A percentile compares a stretch with the other conserved stretches of the same genome.
Conservation (phyloP, 2,113 vertebrate genomes). For the Melanostigma gelatinosum region DNA sequence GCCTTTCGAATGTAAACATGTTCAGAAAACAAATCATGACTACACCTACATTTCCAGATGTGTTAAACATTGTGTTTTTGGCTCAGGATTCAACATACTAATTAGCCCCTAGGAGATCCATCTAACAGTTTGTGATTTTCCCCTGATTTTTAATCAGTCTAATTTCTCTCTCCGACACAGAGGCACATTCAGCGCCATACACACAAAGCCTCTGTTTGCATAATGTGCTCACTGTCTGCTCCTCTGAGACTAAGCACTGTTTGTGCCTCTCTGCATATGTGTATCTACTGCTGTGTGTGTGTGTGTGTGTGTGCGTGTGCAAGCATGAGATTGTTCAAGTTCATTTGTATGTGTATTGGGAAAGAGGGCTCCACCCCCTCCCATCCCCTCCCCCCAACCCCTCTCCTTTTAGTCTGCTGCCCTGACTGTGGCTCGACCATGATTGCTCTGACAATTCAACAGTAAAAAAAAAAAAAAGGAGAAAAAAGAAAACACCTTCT, state of each 20-base stretch:
- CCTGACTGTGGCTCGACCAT: slow-evolving; percentile 67
- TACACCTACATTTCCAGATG: slow-evolving; percentile 68
- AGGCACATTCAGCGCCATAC: slow-evolving; percentile 71
- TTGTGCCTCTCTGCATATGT: slow-evolving; percentile 73
- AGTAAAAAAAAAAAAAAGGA: slow-evolving; percentile 16
- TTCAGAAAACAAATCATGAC: slow-evolving; percentile 57
- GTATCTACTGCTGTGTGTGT: slow-evolving; percentile 40
- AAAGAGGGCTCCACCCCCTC: slow-evolving; percentile 34
- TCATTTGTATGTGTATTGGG: slow-evolving; percentile 76
- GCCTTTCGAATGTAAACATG: slow-evolving; percentile 57
- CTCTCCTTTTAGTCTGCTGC: slow-evolving; percentile 61
- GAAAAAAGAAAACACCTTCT: slow-evolving; percentile 62
- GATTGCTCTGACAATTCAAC: slow-evolving; percentile 79
- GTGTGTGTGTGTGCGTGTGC: slow-evolving; percentile 30
- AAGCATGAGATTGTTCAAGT: slow-evolving; percentile 64
- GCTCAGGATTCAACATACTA: slow-evolving; percentile 75
- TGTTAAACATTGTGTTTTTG: slow-evolving; percentile 73
- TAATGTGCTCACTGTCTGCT: slow-evolving; percentile 81
- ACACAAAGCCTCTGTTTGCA: slow-evolving; percentile 80
- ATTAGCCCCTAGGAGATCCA: slow-evolving; percentile 82
- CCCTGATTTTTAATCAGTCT: slow-evolving; percentile 83
- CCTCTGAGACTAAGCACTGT: slow-evolving; percentile 79
- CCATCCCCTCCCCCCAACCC: neutral
- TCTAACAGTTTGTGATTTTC: slow-evolving; percentile 81
- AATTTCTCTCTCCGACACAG: slow-evolving; percentile 80